Base-by-base conservation (phyloP, 1,140 invertebrate genomes). In the Trinorchestia longiramus region DNA sequence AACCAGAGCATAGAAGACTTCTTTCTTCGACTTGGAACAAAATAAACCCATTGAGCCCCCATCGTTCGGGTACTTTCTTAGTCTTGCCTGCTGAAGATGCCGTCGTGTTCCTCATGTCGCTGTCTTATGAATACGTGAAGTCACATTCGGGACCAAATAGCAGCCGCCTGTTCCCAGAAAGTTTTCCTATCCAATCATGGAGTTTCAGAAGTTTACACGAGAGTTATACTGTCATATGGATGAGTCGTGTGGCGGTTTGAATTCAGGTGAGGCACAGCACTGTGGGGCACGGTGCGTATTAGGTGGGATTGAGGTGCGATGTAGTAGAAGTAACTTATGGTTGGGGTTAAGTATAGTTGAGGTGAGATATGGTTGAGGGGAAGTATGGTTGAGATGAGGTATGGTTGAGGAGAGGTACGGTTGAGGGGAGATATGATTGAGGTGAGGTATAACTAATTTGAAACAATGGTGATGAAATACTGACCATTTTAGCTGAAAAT, bases 111-210 rank as follows among this genome's bases (percentile, higher is more conserved):
- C 47, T n/a, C 47, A 53, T 53, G 6, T 92, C 43, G 90, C 8
- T 92, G 43, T 43, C 90, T 92, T 92, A 92, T 92, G 90, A 92
- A 92, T 92, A 92, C 90, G 15, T 43, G 43, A 92, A 92, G 90
- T 92, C 90, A 44, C 90, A 92, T 92, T 92, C 90, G 43, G 90
- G 43, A 17, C 41, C 90, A 92, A 92, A 92, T 92, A 92, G 90
- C 36, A 92, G 90, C 90, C 90, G 43, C 43, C 90, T 92, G 90
- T 92, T 92, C 43, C 40, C 90, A 92, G 90, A 92, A 92, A 92
- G 90, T 92, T 92, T 92, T 44, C 90, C 90, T 92, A 92, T 92
- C 90, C 90, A 92, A 92, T 92, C 90, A 92, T 43, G 90, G 43
- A 41, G 40, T 44, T 43, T 92, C 90, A 28, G 90, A 92, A 92